Evolutionary conservation across 2,113 vertebrate genomes (phyloP), one percentile per base, ranked within the genome.

Genomic region (Tringa solitaria): DNA sequence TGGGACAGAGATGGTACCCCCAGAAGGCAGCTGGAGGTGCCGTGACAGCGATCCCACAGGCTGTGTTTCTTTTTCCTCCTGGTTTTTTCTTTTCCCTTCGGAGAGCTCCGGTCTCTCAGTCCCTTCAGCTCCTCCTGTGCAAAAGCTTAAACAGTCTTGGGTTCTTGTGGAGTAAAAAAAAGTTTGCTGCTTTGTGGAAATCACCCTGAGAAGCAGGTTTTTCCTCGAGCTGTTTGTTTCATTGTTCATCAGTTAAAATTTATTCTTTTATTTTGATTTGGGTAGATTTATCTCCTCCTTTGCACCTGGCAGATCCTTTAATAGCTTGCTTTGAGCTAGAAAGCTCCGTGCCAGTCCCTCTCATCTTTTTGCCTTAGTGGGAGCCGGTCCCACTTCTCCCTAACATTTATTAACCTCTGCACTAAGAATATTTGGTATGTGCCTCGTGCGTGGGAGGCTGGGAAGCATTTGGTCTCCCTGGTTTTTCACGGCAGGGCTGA

Each of bases 31-130:
- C 33, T 48, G n/a, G 33, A 69, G 59, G 4, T 41, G 48, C 54
- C 9, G 54, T 37, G 56, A 54, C 32, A 72, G 39, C 0, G 0
- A 56, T 68, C 43, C 74, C 15, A 0, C 1, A 1, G 43, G 45
- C 64, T 79, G 35, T 2, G 0, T 26, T 78, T n/a, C 24, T 57
- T 54, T 84, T 54, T 41, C 50, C 19, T 43, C 23, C 11, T 9
- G 19, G 19, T 19, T 32, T 22, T 22, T 5, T 1, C 33, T 35
- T 68, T n/a, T 32, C 4, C 39, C 37, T 75, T 41, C 72, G 57
- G 53, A 76, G 27, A 37, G 51, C 19, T 65, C 51, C 8, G 3
- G 22, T 15, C 27, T 78, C 30, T 46, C 6, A 1, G 8, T 82
- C 48, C 53, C 39, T 89, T 54, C 48, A 9, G 8, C 56, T 75